A percentile compares a stretch with the other conserved stretches of the same genome.
Evolutionary conservation across 2,888 invertebrate genomes (phyloP).

Genomic region (Incurvaria masculella): DNA sequence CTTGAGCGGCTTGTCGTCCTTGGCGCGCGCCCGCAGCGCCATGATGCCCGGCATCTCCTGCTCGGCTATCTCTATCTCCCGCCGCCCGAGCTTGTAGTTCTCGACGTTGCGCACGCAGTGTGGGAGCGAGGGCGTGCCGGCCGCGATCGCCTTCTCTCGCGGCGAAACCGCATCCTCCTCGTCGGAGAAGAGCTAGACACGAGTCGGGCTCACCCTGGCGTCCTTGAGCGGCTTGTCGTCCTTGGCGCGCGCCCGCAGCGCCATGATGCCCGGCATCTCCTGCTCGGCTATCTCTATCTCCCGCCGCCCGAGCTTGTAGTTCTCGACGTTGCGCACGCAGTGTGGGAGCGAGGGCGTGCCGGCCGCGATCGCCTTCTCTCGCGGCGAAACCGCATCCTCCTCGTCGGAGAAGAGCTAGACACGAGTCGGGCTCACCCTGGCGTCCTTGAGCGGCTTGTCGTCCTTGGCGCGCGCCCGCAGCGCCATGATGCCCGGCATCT

Average conservation of each 20-base stretch:
- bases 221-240: slow-evolving; percentile 95
- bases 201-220: slow-evolving; percentile 77
- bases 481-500: slow-evolving; percentile 98
- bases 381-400: slow-evolving; percentile 80
- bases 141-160: slow-evolving; percentile 88
- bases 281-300: slow-evolving; percentile 99
- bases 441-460: slow-evolving; percentile 93
- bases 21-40: slow-evolving; percentile 87
- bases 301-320: slow-evolving; percentile 89
- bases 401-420: too few species aligned
- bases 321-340: slow-evolving; percentile 91
- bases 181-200: too few species aligned
- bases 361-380: slow-evolving; percentile 89
- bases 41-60: slow-evolving; percentile 99
- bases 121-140: slow-evolving; percentile 78
- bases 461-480: slow-evolving; percentile 86
- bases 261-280: slow-evolving; percentile 99
- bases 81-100: slow-evolving; percentile 88
- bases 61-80: slow-evolving; percentile 98
- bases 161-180: slow-evolving; percentile 86
- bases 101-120: slow-evolving; percentile 95
- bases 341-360: slow-evolving; percentile 84
- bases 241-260: slow-evolving; percentile 83
- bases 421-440: slow-evolving; percentile 74
- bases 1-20: slow-evolving; percentile 91